Base-by-base conservation (phyloP, 2,888 invertebrate species). In the Oscheius sp. region DNA sequence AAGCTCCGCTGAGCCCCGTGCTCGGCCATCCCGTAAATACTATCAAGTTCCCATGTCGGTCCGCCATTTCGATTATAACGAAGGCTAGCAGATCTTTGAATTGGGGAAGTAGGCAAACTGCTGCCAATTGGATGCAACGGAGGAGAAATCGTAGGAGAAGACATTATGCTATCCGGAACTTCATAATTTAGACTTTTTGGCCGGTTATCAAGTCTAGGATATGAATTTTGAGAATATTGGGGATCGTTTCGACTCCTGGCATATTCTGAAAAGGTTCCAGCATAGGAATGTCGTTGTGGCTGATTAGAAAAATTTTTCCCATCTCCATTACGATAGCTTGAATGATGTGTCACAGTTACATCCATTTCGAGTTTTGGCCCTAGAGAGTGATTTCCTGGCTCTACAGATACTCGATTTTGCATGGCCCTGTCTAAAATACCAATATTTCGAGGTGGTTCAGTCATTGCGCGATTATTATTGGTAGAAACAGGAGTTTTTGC, bases 211-310 rank as follows among this genome's bases (percentile, higher is more conserved):
- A 10, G n/a, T 34, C 55, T 33, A 33, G 55, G 55, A 27, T 29
- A 8, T 8, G 27, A 27, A 27, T 52, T n/a, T n/a, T 27, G 23
- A 27, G 25, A 20, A 12, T 48, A 48, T 3, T 4, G 27, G 20
- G 8, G 4, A 4, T 20, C 23, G 4, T 48, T 20, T 12, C 25
- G 52, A 2, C 20, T 55, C 17, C 55, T 15, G 12, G 55, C 33
- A 20, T 29, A 61, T 42, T 61, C 61, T 3, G 61, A 61, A 25
- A 61, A 61, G 15, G 61, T 61, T 27, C 61, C 61, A 27, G 61
- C 61, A 61, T 61, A 61, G 5, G 61, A 61, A 31, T 61, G 61
- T 15, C 61, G 42, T 10, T 61, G 61, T 25, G 61, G 61, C 25
- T n/a, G 20, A 42, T 15, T 42, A 10, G 52, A 15, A 15, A 25